Evolutionary conservation across 2,797 vertebrate genomes (phyloP), one percentile per base, ranked within the genome.

Genomic region (Gymnothorax javanicus): DNA sequence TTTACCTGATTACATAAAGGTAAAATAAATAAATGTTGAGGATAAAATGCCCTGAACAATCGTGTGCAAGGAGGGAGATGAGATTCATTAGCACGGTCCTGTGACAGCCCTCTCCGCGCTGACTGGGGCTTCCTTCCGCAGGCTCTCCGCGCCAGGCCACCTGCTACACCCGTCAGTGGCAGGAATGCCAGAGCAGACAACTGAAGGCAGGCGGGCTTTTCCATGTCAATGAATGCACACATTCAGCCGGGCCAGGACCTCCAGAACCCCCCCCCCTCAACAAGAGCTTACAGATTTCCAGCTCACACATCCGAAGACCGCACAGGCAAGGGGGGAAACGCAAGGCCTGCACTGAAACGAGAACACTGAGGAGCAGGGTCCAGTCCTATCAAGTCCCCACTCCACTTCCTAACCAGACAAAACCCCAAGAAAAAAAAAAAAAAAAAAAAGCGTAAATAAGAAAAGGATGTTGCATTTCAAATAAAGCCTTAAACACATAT

Each of bases 151-250:
- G 50, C 69, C 69, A 11, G 12, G 50, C 84, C 84, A 85, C 84
- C 71, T 86, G 85, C 54, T 86, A 54, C 15, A 56, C 56, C 85
- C 60, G 50, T 81, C 58, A 81, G 62, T 43, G 56, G 85, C 43
- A 60, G 85, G 85, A 81, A 86, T 62, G 73, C 56, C 9, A 81
- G 71, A 43, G 71, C 17, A 59, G 73, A 81, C 69, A 86, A 81
- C 71, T 81, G 56, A 62, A n/a, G 58, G 56, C 57, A 13, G 13
- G 13, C 20, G 33, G 33, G 33, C 33, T 43, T 43, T 81, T 79
- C 75, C 71, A 15, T 2, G 43, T 3, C 43, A 43, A 79, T 86
- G 85, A 86, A 86, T 86, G 71, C 75, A 17, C 57, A 75, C 75
- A 86, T 86, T 86, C 64, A 85, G 52, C 67, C 2, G 64, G 3